Base-by-base conservation (phyloP, 2,888 invertebrate species). In the Plebejus melissa region DNA sequence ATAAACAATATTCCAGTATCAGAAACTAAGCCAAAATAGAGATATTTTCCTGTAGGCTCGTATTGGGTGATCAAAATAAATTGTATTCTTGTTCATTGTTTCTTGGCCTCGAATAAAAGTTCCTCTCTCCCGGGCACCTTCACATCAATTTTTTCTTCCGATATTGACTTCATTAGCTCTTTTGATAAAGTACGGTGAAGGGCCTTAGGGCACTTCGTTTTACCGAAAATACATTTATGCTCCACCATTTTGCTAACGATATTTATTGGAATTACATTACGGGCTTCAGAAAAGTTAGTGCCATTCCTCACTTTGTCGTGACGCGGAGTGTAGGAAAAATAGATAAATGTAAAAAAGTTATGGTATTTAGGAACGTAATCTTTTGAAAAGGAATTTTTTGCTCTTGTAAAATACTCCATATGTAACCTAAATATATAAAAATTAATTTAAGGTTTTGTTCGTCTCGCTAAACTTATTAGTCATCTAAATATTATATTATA, bases 81-180 rank as follows among this genome's bases (percentile, higher is more conserved):
- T 75, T 75, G 75, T 71, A 75, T 75, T 58, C 41, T 69, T 41
- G 13, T 58, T 58, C 46, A 58, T 71, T 75, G 71, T 75, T 74
- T 75, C 70, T 70, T 57, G 50, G 41, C 58, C 46, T 36, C 70
- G 71, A 76, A 76, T 65, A 76, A 76, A 74, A 46, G 54, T 75
- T 72, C 16, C 75, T 74, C 76, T 76, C 74, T 65, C 54, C 50
- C 57, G 75, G 58, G 76, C 74, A 71, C 70, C 75, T 74, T 76
- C 58, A 74, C 74, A 75, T 77, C 71, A 76, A 76, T 74, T 76
- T 77, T 78, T 76, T 74, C 75, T 32, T 58, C 74, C 77, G 76
- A 75, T 78, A 77, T 78, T 74, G 72, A 76, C 72, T 78, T 79
- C 79, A 77, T 80, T 80, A 79, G 77, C 46, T 36, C 70, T 69